Evolutionary conservation across 2,888 invertebrate species (phyloP).

Genomic region (Marasmarcha lunaedactyla): DNA sequence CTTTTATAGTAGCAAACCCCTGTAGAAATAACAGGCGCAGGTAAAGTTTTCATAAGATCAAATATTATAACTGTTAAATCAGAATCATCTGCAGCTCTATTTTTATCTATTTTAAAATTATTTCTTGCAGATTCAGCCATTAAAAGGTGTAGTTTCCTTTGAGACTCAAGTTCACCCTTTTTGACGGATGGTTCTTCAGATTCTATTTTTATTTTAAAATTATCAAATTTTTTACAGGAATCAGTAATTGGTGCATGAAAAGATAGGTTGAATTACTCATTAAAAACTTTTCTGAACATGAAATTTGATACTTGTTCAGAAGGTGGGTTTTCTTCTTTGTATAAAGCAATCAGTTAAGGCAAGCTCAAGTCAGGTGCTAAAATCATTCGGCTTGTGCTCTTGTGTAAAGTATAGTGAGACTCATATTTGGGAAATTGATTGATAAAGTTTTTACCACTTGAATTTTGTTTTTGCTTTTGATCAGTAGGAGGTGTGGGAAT

Average conservation of each 20-base stretch:
- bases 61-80: slow-evolving; percentile 14
- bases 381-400: slow-evolving; percentile 7
- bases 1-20: slow-evolving; percentile 20
- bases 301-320: slow-evolving; percentile 7
- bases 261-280: slow-evolving; percentile 3
- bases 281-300: slow-evolving; percentile 9
- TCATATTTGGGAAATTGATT: slow-evolving; percentile 14
- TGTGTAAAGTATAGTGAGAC: slow-evolving; percentile 13
- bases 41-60: slow-evolving; percentile 18
- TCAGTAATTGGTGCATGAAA: slow-evolving; percentile 3
- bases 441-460: slow-evolving; percentile 13
- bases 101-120: slow-evolving; percentile 10
- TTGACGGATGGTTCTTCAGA: slow-evolving; percentile 4
- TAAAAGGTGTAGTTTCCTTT: slow-evolving; percentile 5
- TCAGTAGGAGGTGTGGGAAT: slow-evolving; percentile 9
- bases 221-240: not conserved
- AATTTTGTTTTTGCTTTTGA: slow-evolving; percentile 13
- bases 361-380: slow-evolving; percentile 8
- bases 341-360: slow-evolving; percentile 8
- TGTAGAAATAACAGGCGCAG: slow-evolving; percentile 15
- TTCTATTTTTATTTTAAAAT: slow-evolving; percentile 2
- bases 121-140: slow-evolving; percentile 12
- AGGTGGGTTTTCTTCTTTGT: slow-evolving; percentile 5
- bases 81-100: slow-evolving; percentile 9
- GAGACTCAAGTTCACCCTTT: slow-evolving; percentile 8